Evolutionary conservation across 2,113 vertebrate species (phyloP).

Genomic region (Rallus limicola): DNA sequence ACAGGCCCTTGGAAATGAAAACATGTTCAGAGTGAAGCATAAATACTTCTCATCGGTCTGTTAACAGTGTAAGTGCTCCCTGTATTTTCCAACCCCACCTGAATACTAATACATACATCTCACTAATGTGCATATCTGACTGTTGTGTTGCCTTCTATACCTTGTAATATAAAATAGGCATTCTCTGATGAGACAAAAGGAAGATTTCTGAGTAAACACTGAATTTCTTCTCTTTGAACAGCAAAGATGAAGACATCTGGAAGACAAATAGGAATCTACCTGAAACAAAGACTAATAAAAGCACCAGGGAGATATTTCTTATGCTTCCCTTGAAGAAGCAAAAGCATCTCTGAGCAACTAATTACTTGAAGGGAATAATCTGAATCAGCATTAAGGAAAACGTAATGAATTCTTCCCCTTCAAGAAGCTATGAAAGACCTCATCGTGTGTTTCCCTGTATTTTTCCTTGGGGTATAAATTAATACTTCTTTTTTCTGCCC

Average conservation of each 20-base stretch:
- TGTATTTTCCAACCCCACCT: neutral
- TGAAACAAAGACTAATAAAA: neutral
- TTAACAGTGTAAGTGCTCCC: neutral
- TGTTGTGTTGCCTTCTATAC: neutral
- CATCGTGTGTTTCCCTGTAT: neutral
- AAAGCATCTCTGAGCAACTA: neutral
- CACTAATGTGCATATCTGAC: neutral
- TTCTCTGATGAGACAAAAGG: neutral
- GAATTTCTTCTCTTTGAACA: neutral
- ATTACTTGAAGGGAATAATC: neutral
- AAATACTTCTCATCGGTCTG: neutral
- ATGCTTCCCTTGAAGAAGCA: neutral
- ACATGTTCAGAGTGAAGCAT: neutral
- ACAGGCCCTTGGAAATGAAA: slow-evolving; percentile 6
- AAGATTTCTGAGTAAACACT: neutral
- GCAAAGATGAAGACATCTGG: neutral
- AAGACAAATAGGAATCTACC: neutral
- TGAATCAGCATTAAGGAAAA: neutral
- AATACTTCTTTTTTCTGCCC: neutral
- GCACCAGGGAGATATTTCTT: neutral
- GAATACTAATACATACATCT: neutral
- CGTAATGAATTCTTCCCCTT: neutral
- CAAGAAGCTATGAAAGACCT: neutral
- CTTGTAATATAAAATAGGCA: neutral
- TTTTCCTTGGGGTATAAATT: neutral